Percentiles rank a stretch among this genome's conserved stretches.
Evolutionary conservation across 2,113 vertebrate species (phyloP).

Genomic region (Clupea harengus): DNA sequence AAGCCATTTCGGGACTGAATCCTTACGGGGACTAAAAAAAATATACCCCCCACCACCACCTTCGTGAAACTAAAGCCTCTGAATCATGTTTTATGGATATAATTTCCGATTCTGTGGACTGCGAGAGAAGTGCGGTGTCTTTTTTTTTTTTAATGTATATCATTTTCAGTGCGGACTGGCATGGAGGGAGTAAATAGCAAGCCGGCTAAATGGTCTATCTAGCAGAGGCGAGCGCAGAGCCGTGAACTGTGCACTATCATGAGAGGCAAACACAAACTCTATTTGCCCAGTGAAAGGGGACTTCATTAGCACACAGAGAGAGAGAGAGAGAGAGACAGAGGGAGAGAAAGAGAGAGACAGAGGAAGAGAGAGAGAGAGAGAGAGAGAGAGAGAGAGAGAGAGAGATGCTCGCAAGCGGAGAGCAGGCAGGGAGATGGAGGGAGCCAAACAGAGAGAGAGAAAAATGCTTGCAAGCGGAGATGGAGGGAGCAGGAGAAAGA

Average conservation of each 20-base stretch:
- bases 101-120: neutral
- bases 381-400: neutral
- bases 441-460: neutral
- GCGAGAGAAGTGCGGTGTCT: neutral
- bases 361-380: neutral
- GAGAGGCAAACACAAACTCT: neutral
- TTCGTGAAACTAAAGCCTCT: neutral
- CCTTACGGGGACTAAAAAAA: neutral
- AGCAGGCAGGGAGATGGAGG: neutral
- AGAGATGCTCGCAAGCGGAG: neutral
- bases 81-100: conserved; percentile 11
- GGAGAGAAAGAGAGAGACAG: neutral
- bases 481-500: neutral
- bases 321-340: neutral
- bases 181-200: neutral
- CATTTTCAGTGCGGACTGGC: neutral
- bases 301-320: neutral
- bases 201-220: neutral
- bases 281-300: neutral
- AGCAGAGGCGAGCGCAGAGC: neutral
- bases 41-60: neutral
- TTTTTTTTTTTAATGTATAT: neutral
- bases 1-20: conserved; percentile 41
- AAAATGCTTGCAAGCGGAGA: neutral
- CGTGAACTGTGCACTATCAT: neutral